These are phyloP conservation scores for Camelus bactrianus DNA, from an alignment of 2,113 vertebrate genomes.

Conservation along the genomic window DNA sequence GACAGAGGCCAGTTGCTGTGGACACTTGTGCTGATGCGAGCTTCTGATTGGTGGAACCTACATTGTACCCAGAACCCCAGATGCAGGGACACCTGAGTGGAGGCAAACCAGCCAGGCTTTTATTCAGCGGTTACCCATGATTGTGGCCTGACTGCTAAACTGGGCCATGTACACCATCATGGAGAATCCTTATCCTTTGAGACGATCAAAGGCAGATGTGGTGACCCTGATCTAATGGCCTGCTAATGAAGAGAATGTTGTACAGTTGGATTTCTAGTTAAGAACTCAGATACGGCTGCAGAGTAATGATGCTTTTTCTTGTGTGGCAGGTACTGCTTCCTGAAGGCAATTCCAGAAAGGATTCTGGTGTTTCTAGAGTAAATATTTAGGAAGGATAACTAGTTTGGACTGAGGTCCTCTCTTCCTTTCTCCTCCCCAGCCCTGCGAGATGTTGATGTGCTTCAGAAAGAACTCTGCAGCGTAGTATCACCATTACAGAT, in stretches of 20 bases:
- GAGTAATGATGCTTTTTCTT: neutral
- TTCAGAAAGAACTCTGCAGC: neutral
- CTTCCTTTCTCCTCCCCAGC: neutral
- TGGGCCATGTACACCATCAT: neutral
- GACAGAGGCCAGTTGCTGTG: neutral
- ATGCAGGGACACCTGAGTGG: neutral
- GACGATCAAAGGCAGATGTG: neutral
- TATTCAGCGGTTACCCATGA: neutral
- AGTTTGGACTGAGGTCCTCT: neutral
- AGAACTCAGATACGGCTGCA: neutral
- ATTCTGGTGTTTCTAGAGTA: neutral
- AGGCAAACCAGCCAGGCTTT: neutral
- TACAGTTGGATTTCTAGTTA: neutral
- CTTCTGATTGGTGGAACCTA: neutral
- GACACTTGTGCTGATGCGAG: neutral
- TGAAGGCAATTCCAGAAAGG: neutral
- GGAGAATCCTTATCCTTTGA: neutral
- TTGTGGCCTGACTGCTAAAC: neutral
- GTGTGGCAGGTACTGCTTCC: neutral
- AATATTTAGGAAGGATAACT: neutral
- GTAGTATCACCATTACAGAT: neutral
- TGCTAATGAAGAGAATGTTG: neutral
- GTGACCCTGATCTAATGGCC: neutral
- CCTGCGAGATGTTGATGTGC: neutral
- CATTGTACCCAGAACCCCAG: too few relatives aligned